A percentile compares a stretch with the other conserved stretches of the same genome.
These are phyloP conservation scores for Varanus komodoensis DNA, from an alignment of 2,113 vertebrate species.

Conservation along the genomic window DNA sequence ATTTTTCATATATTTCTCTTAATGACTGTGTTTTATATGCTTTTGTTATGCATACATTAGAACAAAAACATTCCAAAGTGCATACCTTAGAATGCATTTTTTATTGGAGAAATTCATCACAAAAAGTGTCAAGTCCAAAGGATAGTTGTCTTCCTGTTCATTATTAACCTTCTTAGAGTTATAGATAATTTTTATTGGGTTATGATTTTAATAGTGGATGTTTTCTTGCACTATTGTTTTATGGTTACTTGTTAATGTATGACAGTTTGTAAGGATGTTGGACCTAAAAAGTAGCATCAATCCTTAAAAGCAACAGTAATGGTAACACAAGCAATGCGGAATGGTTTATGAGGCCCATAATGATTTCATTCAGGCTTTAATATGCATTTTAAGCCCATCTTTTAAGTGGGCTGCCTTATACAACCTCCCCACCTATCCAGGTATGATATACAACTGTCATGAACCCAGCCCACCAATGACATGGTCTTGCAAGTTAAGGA, in stretches of 20 bases:
- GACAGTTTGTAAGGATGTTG: not conserved
- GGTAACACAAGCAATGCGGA: not conserved
- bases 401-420: not conserved
- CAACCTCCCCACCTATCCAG: not conserved
- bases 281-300: not conserved
- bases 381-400: not conserved
- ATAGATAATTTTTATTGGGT: not conserved
- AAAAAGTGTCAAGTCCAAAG: no score
- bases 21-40: no score
- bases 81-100: no score
- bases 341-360: not conserved
- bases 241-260: not conserved
- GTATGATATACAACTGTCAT: not conserved
- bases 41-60: no score
- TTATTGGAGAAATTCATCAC: no score
- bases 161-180: not conserved
- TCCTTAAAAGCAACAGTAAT: not conserved
- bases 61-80: no score
- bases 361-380: not conserved
- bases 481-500: no score
- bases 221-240: not conserved
- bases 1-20: no score
- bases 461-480: no score
- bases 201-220: not conserved
- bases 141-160: no score